Base-by-base conservation (phyloP, 2,797 vertebrate genomes). In the Lepilemur septentrionalis region DNA sequence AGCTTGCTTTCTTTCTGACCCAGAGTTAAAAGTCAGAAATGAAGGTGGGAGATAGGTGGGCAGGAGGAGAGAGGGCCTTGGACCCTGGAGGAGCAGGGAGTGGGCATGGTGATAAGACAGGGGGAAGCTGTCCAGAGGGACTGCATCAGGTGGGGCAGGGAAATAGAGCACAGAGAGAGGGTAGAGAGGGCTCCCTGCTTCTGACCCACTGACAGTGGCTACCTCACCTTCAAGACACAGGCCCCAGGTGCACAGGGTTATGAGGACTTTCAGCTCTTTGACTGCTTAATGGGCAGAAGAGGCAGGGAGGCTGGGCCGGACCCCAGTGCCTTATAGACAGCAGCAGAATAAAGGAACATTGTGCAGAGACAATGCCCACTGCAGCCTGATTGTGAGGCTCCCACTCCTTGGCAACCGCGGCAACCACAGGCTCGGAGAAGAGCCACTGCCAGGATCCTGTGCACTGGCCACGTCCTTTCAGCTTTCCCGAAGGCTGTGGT, bases 341-440 rank as follows among this genome's bases (percentile, higher is more conserved):
- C 32, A n/a, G 35, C 41, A 25, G 79, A 89, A 88, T 59, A 92
- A 95, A 48, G 79, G 73, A 65, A 67, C 83, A 93, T 73, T 96
- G 94, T 78, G n/a, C 32, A 28, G 52, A 48, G 75, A 96, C 78
- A 93, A 92, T 28, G 94, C 32, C 41, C 38, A 5, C 25, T 72
- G 38, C 78, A 30, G 55, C 4, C 52, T 80, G 92, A 96, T 86
- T 95, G 85, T 96, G 96, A 97, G 85, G 79, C 79, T 11, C 28
- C 22, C 0, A 38, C 50, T 78, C 92, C 76, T 65, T 1, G 59
- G 93, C 84, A 95, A 95, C 97, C 97, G 35, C 41, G 75, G 90
- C 41, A 87, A 95, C 85, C 1, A 17, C 48, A 38, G 91, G 92
- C 81, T 91, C 76, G 7, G 30, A 38, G 72, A 67, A n/a, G 73